phyloP scores from a whole-genome alignment of 2,888 invertebrate genomes.

The Drosophila meridiana region DNA sequence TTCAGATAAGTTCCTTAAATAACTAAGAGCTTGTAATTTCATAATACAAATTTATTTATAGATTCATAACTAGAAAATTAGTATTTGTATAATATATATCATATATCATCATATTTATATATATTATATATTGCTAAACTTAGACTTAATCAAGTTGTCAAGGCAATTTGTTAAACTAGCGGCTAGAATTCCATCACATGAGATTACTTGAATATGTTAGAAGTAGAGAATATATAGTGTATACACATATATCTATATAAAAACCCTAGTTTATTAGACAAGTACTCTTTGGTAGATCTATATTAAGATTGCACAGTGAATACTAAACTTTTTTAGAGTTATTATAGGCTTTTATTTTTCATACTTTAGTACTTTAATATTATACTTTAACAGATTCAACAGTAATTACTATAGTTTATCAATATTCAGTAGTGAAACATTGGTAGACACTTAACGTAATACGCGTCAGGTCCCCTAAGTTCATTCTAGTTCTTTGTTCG shows the following conservation, averaged over 20 bases:
- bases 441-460: background rate
- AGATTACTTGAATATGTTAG: background rate
- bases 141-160: background rate
- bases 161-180: background rate
- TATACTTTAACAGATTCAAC: background rate
- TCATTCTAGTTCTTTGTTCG: background rate
- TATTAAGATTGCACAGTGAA: background rate
- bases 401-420: background rate
- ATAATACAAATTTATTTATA: conserved; percentile 1
- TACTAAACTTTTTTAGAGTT: too few relatives aligned
- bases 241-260: background rate
- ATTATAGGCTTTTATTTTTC: too few relatives aligned
- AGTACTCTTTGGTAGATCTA: background rate
- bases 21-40: background rate
- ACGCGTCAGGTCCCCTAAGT: background rate
- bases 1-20: background rate
- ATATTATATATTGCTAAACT: background rate
- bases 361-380: too few relatives aligned
- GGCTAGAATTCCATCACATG: background rate
- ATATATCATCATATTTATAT: background rate
- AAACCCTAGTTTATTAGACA: background rate
- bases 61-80: background rate
- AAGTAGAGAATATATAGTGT: background rate
- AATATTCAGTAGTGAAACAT: background rate
- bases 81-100: background rate